These are phyloP conservation scores for Deilephila porcellus DNA, from an alignment of 2,888 invertebrate genomes.

Conservation along the genomic window DNA sequence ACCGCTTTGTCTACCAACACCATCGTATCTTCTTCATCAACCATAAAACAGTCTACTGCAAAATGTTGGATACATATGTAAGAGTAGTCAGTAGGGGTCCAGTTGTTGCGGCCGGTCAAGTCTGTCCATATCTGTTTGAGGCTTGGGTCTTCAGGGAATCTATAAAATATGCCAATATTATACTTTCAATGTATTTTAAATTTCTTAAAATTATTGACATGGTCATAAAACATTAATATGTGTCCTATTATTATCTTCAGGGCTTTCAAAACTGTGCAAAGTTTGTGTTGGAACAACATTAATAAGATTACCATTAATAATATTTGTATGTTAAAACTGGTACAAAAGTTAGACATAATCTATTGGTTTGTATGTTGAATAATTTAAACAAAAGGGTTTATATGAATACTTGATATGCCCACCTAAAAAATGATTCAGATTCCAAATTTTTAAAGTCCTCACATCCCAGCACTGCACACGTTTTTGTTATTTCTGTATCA, in stretches of 20 bases:
- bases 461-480: constrained; percentile 78
- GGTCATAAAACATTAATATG: too few relatives aligned
- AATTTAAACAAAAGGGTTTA: too few relatives aligned
- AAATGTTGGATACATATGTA: constrained; percentile 80
- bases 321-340: too few relatives aligned
- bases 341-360: too few relatives aligned
- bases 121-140: constrained; percentile 77
- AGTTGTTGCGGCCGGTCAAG: constrained; percentile 76
- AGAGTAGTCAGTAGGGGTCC: constrained; percentile 79
- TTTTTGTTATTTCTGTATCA: constrained; percentile 72
- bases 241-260: too few relatives aligned
- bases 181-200: background rate
- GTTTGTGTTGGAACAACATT: too few relatives aligned
- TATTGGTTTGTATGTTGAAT: too few relatives aligned
- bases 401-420: constrained; percentile 29
- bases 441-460: constrained; percentile 76
- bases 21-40: constrained; percentile 65
- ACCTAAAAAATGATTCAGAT: constrained; percentile 75
- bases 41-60: constrained; percentile 75
- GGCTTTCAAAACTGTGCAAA: too few relatives aligned
- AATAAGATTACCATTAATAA: too few relatives aligned
- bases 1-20: constrained; percentile 72
- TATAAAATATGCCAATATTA: constrained; percentile 39
- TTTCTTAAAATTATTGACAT: too few relatives aligned
- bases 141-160: constrained; percentile 74